Evolutionary conservation across 1,140 invertebrate genomes (phyloP).

Genomic region (Acromyrmex heyeri): DNA sequence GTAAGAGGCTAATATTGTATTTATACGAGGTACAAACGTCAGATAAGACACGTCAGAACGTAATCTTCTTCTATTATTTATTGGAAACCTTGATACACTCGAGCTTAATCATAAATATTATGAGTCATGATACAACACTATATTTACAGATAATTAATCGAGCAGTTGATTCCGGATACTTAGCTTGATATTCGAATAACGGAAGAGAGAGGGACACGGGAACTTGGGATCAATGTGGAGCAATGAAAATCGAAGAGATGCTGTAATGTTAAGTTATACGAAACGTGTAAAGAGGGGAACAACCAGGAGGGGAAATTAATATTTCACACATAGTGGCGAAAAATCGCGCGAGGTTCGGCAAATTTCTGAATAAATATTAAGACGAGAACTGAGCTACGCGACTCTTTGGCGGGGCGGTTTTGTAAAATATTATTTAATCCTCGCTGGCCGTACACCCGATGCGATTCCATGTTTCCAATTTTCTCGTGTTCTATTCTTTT

Average conservation of each 20-base stretch:
- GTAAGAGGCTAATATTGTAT: conserved; percentile 1
- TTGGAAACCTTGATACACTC: conserved; percentile 79
- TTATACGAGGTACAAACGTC: conserved; percentile 8
- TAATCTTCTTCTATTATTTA: conserved; percentile 71
- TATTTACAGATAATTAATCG: conserved; percentile 83
- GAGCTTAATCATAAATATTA: conserved; percentile 78
- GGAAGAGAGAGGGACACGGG: conserved; percentile 2
- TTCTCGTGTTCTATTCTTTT: conserved; percentile 55
- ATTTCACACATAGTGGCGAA: conserved; percentile 73
- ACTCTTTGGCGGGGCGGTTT: conserved; percentile 65
- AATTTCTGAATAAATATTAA: conserved; percentile 68
- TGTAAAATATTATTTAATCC: conserved; percentile 86
- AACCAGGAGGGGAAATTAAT: conserved; percentile 86
- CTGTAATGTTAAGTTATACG: conserved; percentile 53
- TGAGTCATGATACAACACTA: conserved; percentile 76
- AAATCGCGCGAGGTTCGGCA: conserved; percentile 61
- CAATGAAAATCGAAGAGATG: conserved; percentile 24
- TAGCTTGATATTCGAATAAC: conserved; percentile 72
- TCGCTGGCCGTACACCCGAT: conserved; percentile 81
- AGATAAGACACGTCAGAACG: conserved; percentile 37
- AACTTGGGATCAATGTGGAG: conserved; percentile 23
- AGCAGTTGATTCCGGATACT: conserved; percentile 78
- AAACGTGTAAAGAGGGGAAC: conserved; percentile 65
- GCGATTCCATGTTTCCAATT: conserved; percentile 34
- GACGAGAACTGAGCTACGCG: conserved; percentile 48